These are phyloP conservation scores for Holotrichia oblita DNA, from an alignment of 1,140 invertebrate species.

Conservation along the genomic window DNA sequence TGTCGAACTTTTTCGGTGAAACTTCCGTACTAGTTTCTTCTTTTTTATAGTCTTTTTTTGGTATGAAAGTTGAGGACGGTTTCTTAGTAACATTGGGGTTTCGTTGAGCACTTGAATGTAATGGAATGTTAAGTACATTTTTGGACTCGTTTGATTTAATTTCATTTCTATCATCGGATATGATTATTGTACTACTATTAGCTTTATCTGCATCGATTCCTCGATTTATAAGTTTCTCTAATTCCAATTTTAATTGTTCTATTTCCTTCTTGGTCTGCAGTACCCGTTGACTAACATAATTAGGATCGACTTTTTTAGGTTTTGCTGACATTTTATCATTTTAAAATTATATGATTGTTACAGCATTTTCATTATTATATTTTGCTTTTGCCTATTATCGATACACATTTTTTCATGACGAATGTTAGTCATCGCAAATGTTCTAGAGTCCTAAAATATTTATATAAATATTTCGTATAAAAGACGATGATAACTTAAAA, in stretches of 20 bases:
- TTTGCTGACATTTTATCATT: slow-evolving; percentile 35
- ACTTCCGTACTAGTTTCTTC: slow-evolving; percentile 14
- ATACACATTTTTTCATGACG: not conserved
- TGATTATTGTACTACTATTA: slow-evolving; percentile 40
- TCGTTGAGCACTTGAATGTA: slow-evolving; percentile 31
- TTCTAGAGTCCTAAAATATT: no score
- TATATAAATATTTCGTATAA: no score
- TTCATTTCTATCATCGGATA: slow-evolving; percentile 41
- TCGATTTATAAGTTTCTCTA: slow-evolving; percentile 46
- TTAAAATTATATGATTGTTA: slow-evolving; percentile 26
- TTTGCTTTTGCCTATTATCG: not conserved
- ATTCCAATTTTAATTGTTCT: slow-evolving; percentile 47
- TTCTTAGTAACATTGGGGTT: not conserved
- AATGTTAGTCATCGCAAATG: no score
- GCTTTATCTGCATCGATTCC: slow-evolving; percentile 37
- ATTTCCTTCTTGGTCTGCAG: slow-evolving; percentile 48
- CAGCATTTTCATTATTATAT: not conserved
- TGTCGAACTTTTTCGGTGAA: slow-evolving; percentile 49
- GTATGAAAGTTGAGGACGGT: slow-evolving; percentile 8
- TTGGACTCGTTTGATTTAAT: not conserved
- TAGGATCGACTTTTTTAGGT: slow-evolving; percentile 18
- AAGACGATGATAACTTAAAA: no score
- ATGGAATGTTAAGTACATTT: not conserved
- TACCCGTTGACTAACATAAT: slow-evolving; percentile 42
- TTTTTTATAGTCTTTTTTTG: slow-evolving; percentile 14